These are phyloP conservation scores for Xanthostigma xanthostigma DNA, from an alignment of 2,888 invertebrate species.

Conservation along the genomic window DNA sequence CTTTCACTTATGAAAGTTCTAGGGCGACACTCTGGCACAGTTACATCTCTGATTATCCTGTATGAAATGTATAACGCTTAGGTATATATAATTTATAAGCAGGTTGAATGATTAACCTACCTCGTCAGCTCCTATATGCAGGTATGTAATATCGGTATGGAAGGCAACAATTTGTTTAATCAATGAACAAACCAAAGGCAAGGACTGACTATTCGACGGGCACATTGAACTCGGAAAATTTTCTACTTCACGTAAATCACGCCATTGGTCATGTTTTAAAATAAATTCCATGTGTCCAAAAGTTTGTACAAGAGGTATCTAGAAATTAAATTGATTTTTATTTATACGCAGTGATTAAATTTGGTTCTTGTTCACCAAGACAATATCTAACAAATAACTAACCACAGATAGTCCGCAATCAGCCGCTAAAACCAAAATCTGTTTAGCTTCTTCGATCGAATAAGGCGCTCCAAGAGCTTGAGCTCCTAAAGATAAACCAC, in stretches of 20 bases:
- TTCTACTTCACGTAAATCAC: slow-evolving; percentile 47
- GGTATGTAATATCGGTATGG: slow-evolving; percentile 46
- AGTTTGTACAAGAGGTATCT: slow-evolving; percentile 67
- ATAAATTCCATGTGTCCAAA: slow-evolving; percentile 80
- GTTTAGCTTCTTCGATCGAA: slow-evolving; percentile 45
- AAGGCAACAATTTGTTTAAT: slow-evolving; percentile 53
- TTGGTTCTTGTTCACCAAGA: neutral
- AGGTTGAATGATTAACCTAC: slow-evolving; percentile 21
- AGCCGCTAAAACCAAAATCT: slow-evolving; percentile 43
- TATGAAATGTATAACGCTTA: no score
- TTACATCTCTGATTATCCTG: no score
- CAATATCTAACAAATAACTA: slow-evolving; percentile 15
- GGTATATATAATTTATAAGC: no score
- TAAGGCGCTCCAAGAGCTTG: slow-evolving; percentile 44
- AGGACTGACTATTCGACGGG: slow-evolving; percentile 46
- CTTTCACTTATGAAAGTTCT: no score
- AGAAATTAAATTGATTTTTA: slow-evolving; percentile 1
- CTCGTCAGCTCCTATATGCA: slow-evolving; percentile 77
- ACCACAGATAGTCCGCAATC: slow-evolving; percentile 52
- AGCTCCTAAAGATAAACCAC: slow-evolving; percentile 35
- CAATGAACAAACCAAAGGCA: slow-evolving; percentile 47
- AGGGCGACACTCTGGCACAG: neutral
- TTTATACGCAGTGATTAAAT: slow-evolving; percentile 8
- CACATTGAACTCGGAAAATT: slow-evolving; percentile 58
- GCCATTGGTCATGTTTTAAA: slow-evolving; percentile 54